A percentile compares a stretch with the other conserved stretches of the same genome.
phyloP scores from a whole-genome alignment of 2,113 vertebrate genomes.

The Dromaius novaehollandiae region DNA sequence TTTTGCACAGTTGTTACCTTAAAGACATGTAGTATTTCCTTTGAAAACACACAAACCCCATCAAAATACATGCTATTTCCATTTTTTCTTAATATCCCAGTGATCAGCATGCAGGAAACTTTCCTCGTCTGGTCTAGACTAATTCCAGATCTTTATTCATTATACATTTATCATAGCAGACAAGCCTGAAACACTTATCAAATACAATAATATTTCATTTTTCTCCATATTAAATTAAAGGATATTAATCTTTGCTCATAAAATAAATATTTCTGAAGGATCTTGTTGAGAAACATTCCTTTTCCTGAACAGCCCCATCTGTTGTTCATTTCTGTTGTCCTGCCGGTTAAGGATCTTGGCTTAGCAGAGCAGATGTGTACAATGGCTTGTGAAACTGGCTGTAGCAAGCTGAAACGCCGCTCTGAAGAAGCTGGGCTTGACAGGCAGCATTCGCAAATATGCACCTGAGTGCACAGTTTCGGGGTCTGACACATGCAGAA shows the following conservation, averaged over 20 bases:
- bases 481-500: too few species aligned
- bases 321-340: neutral
- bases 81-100: neutral
- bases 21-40: neutral
- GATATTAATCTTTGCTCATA: neutral
- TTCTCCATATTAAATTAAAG: neutral
- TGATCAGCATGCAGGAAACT: neutral
- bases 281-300: neutral
- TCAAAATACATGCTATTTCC: neutral
- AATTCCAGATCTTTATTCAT: neutral
- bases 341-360: rapidly evolving
- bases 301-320: neutral
- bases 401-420: rapidly evolving
- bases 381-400: neutral
- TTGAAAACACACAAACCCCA: neutral
- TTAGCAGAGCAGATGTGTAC: neutral
- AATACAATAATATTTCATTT: neutral
- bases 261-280: constrained; percentile 11
- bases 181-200: neutral
- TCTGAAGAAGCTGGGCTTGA: neutral
- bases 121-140: neutral
- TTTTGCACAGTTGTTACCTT: neutral
- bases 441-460: neutral
- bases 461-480: rapidly evolving
- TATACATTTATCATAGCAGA: neutral